Base-by-base conservation (phyloP, 2,113 vertebrate species). In the Syngnathus typhle region DNA sequence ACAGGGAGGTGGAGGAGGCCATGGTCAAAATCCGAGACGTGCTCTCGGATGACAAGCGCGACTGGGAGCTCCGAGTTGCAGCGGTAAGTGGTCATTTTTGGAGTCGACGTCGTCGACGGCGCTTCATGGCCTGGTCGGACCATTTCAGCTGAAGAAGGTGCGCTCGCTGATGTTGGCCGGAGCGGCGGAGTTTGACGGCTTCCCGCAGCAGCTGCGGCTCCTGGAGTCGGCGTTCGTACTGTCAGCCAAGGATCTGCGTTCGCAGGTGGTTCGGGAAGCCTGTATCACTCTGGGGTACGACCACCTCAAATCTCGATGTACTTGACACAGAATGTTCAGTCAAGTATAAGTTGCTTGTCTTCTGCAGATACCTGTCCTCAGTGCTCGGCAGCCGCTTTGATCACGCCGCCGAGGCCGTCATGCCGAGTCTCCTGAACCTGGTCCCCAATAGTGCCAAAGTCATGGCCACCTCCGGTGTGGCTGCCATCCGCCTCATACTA, bases 231-330 rank as follows among this genome's bases (percentile, higher is more conserved):
- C 95, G 18, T 93, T 98, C 81, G 98, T 97, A 74, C 91, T 96
- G 71, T 98, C 96, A 0, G 95, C 94, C 65, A 98, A 97, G 83
- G 96, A 98, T 81, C 92, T 98, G 36, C 87, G 96, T 65, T 98
- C 96, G 18, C 96, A 98, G 83, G 96, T 98, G 87, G 96, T 98
- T 46, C 84, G 96, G 19, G 96, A 98, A 88, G 95, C 95, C 18
- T 98, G 96, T 87, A 94, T 98, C 82, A 98, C 96, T 47, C 93
- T 98, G 66, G 95, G 95, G 96, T 98, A 83, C 91, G 94, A 89
- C 38, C 12, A 11, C 12, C 11, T 58, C 12, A 36, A 7, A 7
- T 58, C 27, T 6, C 8, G 27, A 32, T 15, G 1, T 46, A 46
- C 23, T 56, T 36, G 12, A 27, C 27, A 37, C 38, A 38, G 21